These are phyloP conservation scores for Oxyruncus cristatus DNA, from an alignment of 2,113 vertebrate genomes.

Conservation along the genomic window DNA sequence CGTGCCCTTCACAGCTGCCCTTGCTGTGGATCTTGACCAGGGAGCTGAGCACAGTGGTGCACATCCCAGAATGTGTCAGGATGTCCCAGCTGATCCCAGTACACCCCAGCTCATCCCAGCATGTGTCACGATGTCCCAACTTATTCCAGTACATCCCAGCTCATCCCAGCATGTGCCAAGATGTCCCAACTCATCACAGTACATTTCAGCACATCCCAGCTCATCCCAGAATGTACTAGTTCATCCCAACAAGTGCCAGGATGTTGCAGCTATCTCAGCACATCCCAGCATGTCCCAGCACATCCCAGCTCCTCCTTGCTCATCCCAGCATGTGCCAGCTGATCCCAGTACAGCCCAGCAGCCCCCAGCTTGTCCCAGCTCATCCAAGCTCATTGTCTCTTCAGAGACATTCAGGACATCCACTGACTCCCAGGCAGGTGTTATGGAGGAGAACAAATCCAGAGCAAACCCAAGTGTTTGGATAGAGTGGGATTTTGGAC, in stretches of 20 bases:
- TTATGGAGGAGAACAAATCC: background rate
- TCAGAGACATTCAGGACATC: background rate
- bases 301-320: background rate
- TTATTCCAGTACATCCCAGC: background rate
- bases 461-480: background rate
- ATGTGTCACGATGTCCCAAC: background rate
- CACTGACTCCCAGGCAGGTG: background rate
- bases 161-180: background rate
- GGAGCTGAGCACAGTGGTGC: background rate
- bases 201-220: background rate
- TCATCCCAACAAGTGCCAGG: background rate
- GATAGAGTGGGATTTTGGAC: background rate
- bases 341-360: background rate
- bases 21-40: background rate
- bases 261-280: background rate
- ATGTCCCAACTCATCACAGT: background rate
- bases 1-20: fast-evolving
- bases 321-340: background rate
- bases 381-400: background rate
- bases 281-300: background rate
- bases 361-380: background rate
- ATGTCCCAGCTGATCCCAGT: background rate
- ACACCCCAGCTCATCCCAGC: background rate
- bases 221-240: background rate
- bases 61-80: background rate